phyloP scores from a whole-genome alignment of 2,797 vertebrate species.

The Lophius americanus region DNA sequence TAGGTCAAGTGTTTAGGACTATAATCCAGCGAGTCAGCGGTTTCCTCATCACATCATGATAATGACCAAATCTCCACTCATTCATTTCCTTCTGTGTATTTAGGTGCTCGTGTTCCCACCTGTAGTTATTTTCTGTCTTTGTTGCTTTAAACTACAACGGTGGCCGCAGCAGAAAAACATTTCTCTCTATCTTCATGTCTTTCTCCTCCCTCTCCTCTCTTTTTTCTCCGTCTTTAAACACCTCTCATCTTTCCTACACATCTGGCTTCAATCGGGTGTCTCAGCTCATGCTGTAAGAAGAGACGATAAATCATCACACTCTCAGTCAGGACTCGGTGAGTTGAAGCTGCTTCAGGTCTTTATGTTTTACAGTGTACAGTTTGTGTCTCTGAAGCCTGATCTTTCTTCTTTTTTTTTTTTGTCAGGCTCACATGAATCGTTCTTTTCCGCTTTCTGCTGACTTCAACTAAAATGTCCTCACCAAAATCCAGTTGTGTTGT shows the following conservation, averaged over 20 bases:
- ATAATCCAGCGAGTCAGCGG: too few relatives aligned
- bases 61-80: neutral
- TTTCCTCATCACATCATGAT: too few relatives aligned
- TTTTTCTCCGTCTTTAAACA: conserved; percentile 22
- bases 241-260: conserved; percentile 54
- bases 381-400: conserved; percentile 7
- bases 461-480: neutral
- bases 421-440: conserved; percentile 2
- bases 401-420: neutral
- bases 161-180: conserved; percentile 14
- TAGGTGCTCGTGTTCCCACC: conserved; percentile 12
- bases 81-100: neutral
- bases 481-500: neutral
- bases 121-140: neutral
- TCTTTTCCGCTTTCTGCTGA: neutral
- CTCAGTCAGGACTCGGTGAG: neutral
- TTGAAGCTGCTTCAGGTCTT: neutral
- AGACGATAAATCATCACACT: neutral
- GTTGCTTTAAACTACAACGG: conserved; percentile 15
- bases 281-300: conserved; percentile 23
- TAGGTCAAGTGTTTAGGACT: too few relatives aligned
- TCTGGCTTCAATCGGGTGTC: conserved; percentile 56
- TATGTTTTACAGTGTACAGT: conserved; percentile 25
- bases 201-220: neutral
- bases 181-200: conserved; percentile 28